phyloP scores from a whole-genome alignment of 2,888 invertebrate genomes.

The Caenorhabditis doughertyi region DNA sequence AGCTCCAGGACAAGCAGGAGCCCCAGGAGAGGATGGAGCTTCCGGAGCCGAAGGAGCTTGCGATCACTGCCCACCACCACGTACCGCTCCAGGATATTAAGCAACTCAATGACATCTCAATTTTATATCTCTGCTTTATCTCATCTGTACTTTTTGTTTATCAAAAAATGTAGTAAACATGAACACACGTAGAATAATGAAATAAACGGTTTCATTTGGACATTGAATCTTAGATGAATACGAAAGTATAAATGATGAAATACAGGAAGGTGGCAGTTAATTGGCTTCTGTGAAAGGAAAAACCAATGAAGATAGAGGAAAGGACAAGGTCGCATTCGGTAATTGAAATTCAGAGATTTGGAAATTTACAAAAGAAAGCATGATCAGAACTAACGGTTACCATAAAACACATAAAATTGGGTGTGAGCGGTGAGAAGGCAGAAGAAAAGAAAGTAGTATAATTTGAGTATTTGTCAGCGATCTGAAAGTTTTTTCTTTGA shows the following conservation, averaged over 20 bases:
- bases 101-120: conserved; percentile 29
- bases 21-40: conserved; percentile 69
- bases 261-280: conserved; percentile 41
- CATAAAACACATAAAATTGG: conserved; percentile 34
- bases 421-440: conserved; percentile 26
- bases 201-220: conserved; percentile 44
- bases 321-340: conserved; percentile 45
- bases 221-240: conserved; percentile 5
- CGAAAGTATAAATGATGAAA: conserved; percentile 24
- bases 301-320: conserved; percentile 31
- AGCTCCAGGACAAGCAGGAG: conserved; percentile 73
- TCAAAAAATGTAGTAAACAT: conserved; percentile 15
- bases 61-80: conserved; percentile 71
- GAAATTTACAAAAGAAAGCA: conserved; percentile 16
- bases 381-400: conserved; percentile 11
- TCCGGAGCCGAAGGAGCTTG: conserved; percentile 72
- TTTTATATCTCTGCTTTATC: conserved; percentile 22
- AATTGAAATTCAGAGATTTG: conserved; percentile 43
- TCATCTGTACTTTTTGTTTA: conserved; percentile 29
- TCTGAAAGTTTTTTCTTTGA: neutral
- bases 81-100: conserved; percentile 71
- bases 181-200: conserved; percentile 29
- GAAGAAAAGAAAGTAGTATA: conserved; percentile 6
- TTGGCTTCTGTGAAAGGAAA: conserved; percentile 44
- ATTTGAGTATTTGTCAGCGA: conserved; percentile 11